Conservation (phyloP, 2,888 invertebrate species). For the Melipona beecheii region DNA sequence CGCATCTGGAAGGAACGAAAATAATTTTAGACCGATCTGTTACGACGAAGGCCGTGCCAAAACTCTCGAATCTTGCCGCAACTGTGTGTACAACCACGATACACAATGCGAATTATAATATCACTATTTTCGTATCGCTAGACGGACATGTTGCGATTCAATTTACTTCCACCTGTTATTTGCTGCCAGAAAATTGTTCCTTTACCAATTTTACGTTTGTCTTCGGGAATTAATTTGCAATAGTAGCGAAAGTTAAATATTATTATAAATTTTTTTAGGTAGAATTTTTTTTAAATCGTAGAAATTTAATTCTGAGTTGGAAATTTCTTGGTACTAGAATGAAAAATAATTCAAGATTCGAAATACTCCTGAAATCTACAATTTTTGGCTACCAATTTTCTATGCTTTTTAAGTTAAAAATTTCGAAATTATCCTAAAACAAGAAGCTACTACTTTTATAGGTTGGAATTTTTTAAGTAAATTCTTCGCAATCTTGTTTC, state of each 20-base stretch:
- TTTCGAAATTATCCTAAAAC: too few relatives aligned
- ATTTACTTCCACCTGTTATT: conserved; percentile 40
- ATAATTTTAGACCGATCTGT: conserved; percentile 48
- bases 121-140: conserved; percentile 43
- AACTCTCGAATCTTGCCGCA: conserved; percentile 5
- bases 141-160: conserved; percentile 4
- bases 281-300: neutral
- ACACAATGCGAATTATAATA: conserved; percentile 53
- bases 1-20: conserved; percentile 47
- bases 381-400: neutral
- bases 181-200: neutral
- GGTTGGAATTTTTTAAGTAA: neutral
- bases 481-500: neutral
- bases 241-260: neutral
- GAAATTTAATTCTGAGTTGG: neutral
- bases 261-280: neutral
- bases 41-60: conserved; percentile 56
- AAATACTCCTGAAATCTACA: neutral
- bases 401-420: too few relatives aligned
- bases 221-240: neutral
- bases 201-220: too few relatives aligned
- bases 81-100: conserved; percentile 13
- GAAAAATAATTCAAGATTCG: neutral
- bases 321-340: neutral
- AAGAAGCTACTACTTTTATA: too few relatives aligned